Evolutionary conservation across 1,140 invertebrate species (phyloP).

Genomic region (Psilanteris sp.): DNA sequence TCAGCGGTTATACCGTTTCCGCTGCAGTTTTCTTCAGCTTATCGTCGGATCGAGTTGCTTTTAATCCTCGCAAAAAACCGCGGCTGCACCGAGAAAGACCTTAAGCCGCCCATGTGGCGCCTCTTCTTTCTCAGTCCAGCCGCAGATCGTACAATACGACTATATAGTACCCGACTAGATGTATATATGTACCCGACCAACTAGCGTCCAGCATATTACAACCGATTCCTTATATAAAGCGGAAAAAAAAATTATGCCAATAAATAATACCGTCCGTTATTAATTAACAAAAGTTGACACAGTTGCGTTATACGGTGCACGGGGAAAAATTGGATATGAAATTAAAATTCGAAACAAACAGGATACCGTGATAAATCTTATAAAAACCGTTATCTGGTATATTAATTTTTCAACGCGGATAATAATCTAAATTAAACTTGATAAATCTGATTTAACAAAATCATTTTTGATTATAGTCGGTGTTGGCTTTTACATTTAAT

Average conservation of each 20-base stretch:
- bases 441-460: too few species aligned
- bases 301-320: too few species aligned
- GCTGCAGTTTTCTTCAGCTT: slow-evolving; percentile 75
- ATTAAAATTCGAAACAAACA: too few species aligned
- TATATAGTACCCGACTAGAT: slow-evolving; percentile 52
- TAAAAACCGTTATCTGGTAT: too few species aligned
- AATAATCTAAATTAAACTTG: too few species aligned
- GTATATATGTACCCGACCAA: slow-evolving; percentile 63
- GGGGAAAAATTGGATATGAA: too few species aligned
- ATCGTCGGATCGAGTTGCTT: slow-evolving; percentile 77
- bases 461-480: too few species aligned
- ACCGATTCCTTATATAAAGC: slow-evolving; percentile 52
- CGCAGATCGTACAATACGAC: slow-evolving; percentile 61
- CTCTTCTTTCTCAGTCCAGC: slow-evolving; percentile 70
- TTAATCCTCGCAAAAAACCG: slow-evolving; percentile 76
- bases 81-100: slow-evolving; percentile 65
- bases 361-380: too few species aligned
- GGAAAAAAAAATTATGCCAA: slow-evolving; percentile 15
- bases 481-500: too few species aligned
- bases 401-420: too few species aligned
- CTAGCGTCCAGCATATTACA: slow-evolving; percentile 58
- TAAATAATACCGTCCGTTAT: too few species aligned
- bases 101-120: slow-evolving; percentile 76
- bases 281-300: too few species aligned
- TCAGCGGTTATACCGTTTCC: slow-evolving; percentile 74